A percentile compares a stretch with the other conserved stretches of the same genome.
These are phyloP conservation scores for Bombus pyrosoma DNA, from an alignment of 1,140 invertebrate genomes.

Conservation along the genomic window DNA sequence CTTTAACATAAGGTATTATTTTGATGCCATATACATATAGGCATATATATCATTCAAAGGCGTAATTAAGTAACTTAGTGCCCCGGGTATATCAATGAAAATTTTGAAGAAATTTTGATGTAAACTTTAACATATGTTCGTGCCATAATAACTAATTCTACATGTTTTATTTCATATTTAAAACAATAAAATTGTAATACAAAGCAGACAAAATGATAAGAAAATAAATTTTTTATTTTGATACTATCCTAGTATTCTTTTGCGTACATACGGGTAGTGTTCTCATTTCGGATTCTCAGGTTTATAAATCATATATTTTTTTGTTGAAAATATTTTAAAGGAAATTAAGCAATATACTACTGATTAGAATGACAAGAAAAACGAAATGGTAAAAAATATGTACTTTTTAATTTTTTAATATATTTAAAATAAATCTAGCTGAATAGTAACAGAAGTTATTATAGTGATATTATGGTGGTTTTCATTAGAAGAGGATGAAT, in stretches of 20 bases:
- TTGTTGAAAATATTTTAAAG: background rate
- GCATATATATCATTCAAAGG: background rate
- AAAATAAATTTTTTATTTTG: background rate
- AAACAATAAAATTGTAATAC: background rate
- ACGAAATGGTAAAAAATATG: background rate
- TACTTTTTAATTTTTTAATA: background rate
- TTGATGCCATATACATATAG: slow-evolving; percentile 34
- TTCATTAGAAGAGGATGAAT: background rate
- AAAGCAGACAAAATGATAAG: background rate
- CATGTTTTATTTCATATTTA: background rate
- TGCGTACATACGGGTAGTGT: background rate
- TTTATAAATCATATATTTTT: background rate
- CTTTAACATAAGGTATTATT: slow-evolving; percentile 23
- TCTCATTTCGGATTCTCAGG: background rate
- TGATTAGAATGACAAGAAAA: background rate
- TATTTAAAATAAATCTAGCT: background rate
- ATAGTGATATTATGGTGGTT: background rate
- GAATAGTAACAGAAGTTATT: background rate
- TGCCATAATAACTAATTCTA: background rate
- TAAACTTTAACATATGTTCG: background rate
- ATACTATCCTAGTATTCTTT: background rate
- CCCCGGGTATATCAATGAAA: background rate
- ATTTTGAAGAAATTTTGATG: background rate
- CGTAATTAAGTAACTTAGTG: background rate
- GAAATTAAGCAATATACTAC: background rate